These are phyloP conservation scores for Ceratina japonica DNA, from an alignment of 1,140 invertebrate genomes.

Conservation along the genomic window DNA sequence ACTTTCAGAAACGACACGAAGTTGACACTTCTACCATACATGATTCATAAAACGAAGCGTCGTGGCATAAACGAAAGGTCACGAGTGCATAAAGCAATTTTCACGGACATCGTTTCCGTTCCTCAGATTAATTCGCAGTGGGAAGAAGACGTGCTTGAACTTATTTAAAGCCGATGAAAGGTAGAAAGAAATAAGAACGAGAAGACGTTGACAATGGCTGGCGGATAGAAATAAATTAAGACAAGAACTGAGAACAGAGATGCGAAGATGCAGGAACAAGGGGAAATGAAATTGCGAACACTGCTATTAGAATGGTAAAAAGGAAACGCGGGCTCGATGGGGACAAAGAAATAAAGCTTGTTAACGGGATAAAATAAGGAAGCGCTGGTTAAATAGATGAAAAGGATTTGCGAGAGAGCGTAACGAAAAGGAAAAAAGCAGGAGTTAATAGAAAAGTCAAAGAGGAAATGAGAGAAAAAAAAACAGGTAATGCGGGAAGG, in stretches of 20 bases:
- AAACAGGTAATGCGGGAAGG: too few species aligned
- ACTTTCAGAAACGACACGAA: background rate
- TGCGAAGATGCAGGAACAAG: background rate
- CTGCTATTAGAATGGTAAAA: background rate
- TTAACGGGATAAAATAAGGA: background rate
- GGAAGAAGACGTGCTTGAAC: background rate
- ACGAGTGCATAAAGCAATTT: background rate
- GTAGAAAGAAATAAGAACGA: too few species aligned
- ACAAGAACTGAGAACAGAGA: slow-evolving; percentile 15
- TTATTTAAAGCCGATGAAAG: too few species aligned
- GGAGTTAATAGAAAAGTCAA: background rate
- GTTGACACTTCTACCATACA: too few species aligned
- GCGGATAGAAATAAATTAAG: slow-evolving; percentile 13
- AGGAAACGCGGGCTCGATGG: too few species aligned
- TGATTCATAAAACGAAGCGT: background rate
- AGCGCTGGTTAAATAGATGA: background rate
- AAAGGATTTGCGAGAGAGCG: background rate
- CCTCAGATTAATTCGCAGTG: background rate
- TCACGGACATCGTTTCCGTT: background rate
- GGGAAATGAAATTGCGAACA: background rate
- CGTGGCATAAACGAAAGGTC: background rate
- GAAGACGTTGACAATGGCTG: background rate
- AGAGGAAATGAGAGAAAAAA: too few species aligned
- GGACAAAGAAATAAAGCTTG: background rate
- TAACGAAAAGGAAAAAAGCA: background rate